A percentile compares a stretch with the other conserved stretches of the same genome.
phyloP scores from a whole-genome alignment of 2,113 vertebrate species.

The Camelus bactrianus region DNA sequence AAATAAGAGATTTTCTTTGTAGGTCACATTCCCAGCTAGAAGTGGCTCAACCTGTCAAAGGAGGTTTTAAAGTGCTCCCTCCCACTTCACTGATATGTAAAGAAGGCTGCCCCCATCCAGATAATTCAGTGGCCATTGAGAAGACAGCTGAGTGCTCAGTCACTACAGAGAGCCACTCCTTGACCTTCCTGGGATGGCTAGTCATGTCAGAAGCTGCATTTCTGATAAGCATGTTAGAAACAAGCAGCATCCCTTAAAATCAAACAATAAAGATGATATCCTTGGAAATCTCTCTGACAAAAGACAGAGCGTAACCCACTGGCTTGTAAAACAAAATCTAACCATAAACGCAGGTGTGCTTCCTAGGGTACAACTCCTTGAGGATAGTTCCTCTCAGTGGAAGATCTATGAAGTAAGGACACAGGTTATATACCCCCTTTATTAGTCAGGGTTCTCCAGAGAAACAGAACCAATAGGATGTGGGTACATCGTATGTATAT shows the following conservation, averaged over 20 bases:
- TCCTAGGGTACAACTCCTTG: not conserved
- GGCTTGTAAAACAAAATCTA: not conserved
- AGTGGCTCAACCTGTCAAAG: conserved; percentile 38
- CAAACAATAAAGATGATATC: not conserved
- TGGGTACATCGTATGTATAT: not conserved
- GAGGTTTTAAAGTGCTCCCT: not conserved
- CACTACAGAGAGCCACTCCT: not conserved
- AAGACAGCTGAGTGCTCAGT: not conserved
- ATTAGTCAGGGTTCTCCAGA: not conserved
- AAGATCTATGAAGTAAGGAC: not conserved
- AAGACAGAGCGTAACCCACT: not conserved
- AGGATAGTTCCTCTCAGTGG: not conserved
- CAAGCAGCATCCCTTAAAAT: not conserved
- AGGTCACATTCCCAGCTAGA: conserved; percentile 40
- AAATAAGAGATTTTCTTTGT: conserved; percentile 52
- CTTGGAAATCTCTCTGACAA: not conserved
- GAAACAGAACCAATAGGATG: not conserved
- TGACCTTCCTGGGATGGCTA: not conserved
- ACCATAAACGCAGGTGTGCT: not conserved
- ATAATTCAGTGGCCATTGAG: not conserved
- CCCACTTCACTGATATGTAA: not conserved
- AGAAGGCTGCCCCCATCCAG: not conserved
- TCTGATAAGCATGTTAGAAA: not conserved
- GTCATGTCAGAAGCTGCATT: not conserved
- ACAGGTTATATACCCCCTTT: not conserved